A percentile compares a stretch with the other conserved stretches of the same genome.
phyloP scores from a whole-genome alignment of 2,888 invertebrate genomes.

The Clepsis dumicolana region DNA sequence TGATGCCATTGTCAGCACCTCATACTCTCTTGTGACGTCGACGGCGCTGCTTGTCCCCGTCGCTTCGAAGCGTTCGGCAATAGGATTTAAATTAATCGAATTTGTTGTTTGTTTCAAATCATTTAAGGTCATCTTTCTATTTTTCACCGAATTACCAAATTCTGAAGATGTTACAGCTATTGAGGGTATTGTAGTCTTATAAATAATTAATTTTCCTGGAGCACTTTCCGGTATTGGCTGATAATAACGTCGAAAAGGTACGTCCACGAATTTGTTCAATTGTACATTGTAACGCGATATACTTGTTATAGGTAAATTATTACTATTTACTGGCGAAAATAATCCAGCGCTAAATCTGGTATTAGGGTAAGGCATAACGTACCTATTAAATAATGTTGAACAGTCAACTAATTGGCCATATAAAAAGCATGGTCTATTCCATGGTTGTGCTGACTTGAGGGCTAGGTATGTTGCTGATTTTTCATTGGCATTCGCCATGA shows the following conservation, averaged over 20 bases:
- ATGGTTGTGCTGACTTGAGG: background rate
- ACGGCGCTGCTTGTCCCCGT: background rate
- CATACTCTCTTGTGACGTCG: background rate
- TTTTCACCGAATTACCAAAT: background rate
- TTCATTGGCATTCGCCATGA: background rate
- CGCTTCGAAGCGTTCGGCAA: background rate
- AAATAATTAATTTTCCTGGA: background rate
- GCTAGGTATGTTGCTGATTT: background rate
- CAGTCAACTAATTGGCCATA: background rate
- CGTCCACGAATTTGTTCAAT: background rate
- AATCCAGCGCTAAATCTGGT: background rate
- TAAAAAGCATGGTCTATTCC: slow-evolving; percentile 1
- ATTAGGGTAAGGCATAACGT: background rate
- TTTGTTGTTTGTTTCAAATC: background rate
- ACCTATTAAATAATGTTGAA: background rate
- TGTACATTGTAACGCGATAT: background rate
- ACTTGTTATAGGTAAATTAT: background rate
- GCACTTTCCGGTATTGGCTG: background rate
- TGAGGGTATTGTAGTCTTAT: background rate
- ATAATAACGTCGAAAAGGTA: background rate
- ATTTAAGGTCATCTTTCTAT: background rate
- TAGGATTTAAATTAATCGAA: background rate
- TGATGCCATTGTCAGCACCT: background rate
- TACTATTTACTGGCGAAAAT: slow-evolving; percentile 6
- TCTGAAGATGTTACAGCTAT: background rate